Percentiles rank a stretch among this genome's conserved stretches.
phyloP scores from a whole-genome alignment of 2,888 invertebrate species.

The Aspidapion aeneum region DNA sequence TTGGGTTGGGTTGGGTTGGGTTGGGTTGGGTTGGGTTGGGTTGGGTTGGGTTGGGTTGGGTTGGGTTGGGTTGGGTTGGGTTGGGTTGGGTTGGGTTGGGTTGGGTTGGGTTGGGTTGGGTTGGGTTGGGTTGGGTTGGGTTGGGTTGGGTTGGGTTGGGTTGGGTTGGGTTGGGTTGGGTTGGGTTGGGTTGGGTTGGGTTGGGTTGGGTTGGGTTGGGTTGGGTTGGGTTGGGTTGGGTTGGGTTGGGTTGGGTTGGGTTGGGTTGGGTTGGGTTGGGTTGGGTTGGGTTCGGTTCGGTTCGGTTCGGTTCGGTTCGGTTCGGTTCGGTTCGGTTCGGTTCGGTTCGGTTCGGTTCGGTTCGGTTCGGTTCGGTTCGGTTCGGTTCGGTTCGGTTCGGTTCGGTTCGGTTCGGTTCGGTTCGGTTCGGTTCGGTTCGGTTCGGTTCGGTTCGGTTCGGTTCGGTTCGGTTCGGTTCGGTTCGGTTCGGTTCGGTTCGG shows the following conservation, averaged over 20 bases:
- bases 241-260: neutral
- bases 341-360: conserved; percentile 11
- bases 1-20: conserved; percentile 18
- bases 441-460: too few relatives aligned
- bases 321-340: conserved; percentile 36
- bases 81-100: conserved; percentile 18
- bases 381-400: conserved; percentile 43
- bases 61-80: conserved; percentile 18
- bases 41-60: conserved; percentile 19
- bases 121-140: conserved; percentile 3
- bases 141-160: conserved; percentile 13
- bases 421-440: conserved; percentile 33
- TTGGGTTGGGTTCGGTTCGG: neutral
- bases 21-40: conserved; percentile 18
- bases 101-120: conserved; percentile 16
- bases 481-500: conserved; percentile 10
- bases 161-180: conserved; percentile 15
- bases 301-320: conserved; percentile 6
- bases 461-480: conserved; percentile 4
- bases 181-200: too few relatives aligned
- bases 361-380: conserved; percentile 33
- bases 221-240: conserved; percentile 11
- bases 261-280: neutral
- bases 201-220: conserved; percentile 6
- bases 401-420: conserved; percentile 39